Evolutionary conservation across 1,140 invertebrate species (phyloP).

Genomic region (Trichogramma pretiosum): DNA sequence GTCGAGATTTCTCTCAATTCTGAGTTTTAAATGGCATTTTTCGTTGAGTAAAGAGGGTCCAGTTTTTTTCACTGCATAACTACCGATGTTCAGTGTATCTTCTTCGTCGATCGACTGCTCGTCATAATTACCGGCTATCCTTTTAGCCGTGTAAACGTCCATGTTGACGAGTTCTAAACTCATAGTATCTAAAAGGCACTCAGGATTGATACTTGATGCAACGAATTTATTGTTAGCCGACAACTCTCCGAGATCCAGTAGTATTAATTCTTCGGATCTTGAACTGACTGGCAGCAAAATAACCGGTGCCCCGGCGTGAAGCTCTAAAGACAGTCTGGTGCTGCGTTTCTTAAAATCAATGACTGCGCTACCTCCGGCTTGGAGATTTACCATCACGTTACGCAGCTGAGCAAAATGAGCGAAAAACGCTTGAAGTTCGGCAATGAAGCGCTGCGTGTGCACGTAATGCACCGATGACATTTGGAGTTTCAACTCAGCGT

Average conservation of each 20-base stretch:
- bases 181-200: slow-evolving; percentile 68
- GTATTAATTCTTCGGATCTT: slow-evolving; percentile 66
- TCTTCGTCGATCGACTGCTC: slow-evolving; percentile 19
- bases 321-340: slow-evolving; percentile 55
- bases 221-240: slow-evolving; percentile 68
- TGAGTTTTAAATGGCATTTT: slow-evolving; percentile 69
- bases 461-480: slow-evolving; percentile 87
- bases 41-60: slow-evolving; percentile 63
- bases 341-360: slow-evolving; percentile 33
- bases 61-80: slow-evolving; percentile 47
- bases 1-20: slow-evolving; percentile 78
- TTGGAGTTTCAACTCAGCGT: slow-evolving; percentile 69
- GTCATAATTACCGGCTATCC: slow-evolving; percentile 29
- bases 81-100: slow-evolving; percentile 41
- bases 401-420: slow-evolving; percentile 78
- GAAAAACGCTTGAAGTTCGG: slow-evolving; percentile 79
- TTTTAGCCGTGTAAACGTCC: slow-evolving; percentile 65
- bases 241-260: slow-evolving; percentile 75
- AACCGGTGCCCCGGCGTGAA: slow-evolving; percentile 71
- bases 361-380: slow-evolving; percentile 37
- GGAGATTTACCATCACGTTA: slow-evolving; percentile 55
- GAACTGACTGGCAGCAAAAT: slow-evolving; percentile 81
- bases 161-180: slow-evolving; percentile 70
- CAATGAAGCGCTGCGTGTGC: slow-evolving; percentile 88
- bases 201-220: slow-evolving; percentile 47